phyloP scores from a whole-genome alignment of 30 jellyfish, hydroid and myxozoan species.

The Calvadosia cruxmelitensis region DNA sequence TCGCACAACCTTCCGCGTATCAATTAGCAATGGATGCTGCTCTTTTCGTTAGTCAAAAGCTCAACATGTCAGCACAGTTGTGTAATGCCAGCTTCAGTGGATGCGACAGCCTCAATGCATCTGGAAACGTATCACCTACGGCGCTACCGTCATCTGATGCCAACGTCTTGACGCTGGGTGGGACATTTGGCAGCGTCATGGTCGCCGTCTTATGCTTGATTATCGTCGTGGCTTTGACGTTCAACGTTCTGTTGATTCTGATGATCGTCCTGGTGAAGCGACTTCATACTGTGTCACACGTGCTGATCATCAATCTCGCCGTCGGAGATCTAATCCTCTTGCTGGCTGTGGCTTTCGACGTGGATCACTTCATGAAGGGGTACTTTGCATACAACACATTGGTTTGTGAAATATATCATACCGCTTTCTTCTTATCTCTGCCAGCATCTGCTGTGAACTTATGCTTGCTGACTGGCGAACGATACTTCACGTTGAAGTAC shows the following conservation, averaged over 20 bases:
- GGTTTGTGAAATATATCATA: slow-evolving; percentile 48
- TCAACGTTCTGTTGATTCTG: slow-evolving; percentile 32
- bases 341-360: slow-evolving; percentile 60
- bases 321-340: slow-evolving; percentile 48
- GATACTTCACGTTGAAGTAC: slow-evolving; percentile 46
- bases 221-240: slow-evolving; percentile 34
- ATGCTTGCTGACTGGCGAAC: slow-evolving; percentile 55
- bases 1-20: too few species aligned
- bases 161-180: too few species aligned
- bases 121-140: too few species aligned
- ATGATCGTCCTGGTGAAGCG: slow-evolving; percentile 28
- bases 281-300: slow-evolving; percentile 61
- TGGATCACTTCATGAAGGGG: slow-evolving; percentile 23
- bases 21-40: too few species aligned
- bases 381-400: slow-evolving; percentile 15
- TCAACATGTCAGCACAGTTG: too few species aligned
- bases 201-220: slow-evolving; percentile 1
- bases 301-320: slow-evolving; percentile 64
- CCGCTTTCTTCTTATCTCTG: slow-evolving; percentile 60
- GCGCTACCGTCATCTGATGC: too few species aligned
- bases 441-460: slow-evolving; percentile 73
- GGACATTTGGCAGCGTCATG: not conserved
- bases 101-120: too few species aligned
- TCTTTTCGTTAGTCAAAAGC: too few species aligned
- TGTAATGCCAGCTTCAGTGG: too few species aligned